phyloP scores from a whole-genome alignment of 2,113 vertebrate genomes.

The Melanerpes aurifrons region DNA sequence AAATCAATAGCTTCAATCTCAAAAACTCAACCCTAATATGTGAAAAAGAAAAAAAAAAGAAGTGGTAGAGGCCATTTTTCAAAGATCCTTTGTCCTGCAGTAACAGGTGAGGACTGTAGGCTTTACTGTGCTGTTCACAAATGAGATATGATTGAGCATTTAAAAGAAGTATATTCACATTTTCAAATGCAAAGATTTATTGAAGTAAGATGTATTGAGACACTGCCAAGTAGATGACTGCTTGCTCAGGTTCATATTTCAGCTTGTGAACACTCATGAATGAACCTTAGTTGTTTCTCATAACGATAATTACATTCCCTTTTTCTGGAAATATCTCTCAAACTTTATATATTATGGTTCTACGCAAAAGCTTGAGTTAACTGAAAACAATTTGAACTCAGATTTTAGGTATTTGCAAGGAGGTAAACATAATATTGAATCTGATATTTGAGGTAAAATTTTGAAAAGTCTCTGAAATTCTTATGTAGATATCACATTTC shows the following conservation, averaged over 20 bases:
- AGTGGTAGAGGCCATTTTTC: not conserved
- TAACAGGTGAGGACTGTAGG: slow-evolving; percentile 37
- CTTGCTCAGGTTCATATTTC: not conserved
- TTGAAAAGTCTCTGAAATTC: not conserved
- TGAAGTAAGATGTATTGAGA: slow-evolving; percentile 53
- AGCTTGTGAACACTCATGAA: slow-evolving; percentile 23
- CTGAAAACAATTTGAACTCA: not conserved
- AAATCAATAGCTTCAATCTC: slow-evolving; percentile 36
- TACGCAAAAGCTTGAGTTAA: not conserved
- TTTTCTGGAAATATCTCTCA: not conserved
- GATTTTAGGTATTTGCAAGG: not conserved
- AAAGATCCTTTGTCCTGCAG: not conserved
- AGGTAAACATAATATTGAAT: not conserved
- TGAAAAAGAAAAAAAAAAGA: not conserved
- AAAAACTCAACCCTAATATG: not conserved
- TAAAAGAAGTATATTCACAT: slow-evolving; percentile 65
- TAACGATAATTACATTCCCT: not conserved
- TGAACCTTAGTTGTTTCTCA: not conserved
- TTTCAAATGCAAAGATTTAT: slow-evolving; percentile 71
- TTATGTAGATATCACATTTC: not conserved
- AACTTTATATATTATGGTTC: not conserved
- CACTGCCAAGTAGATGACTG: slow-evolving; percentile 32
- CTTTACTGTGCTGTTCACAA: slow-evolving; percentile 8
- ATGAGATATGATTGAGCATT: slow-evolving; percentile 42
- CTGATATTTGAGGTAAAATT: not conserved